Base-by-base conservation (phyloP, 2,113 vertebrate genomes). In the Dicrurus megarhynchus region DNA sequence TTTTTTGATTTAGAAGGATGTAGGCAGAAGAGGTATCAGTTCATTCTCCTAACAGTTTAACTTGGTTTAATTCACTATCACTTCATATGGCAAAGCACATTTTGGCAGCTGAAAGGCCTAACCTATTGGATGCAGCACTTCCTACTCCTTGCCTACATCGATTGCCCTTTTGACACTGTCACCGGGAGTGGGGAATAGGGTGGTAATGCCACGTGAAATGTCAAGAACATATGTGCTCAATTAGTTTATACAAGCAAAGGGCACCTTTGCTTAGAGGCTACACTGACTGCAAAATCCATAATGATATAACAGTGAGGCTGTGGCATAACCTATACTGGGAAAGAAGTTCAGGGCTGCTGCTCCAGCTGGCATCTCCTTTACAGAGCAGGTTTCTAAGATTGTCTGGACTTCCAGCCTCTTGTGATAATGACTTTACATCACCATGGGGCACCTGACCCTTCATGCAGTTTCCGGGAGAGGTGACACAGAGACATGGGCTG, bases 211-310 rank as follows among this genome's bases (percentile, higher is more conserved):
- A 75, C 0, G 13, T 68, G 93, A 96, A 97, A 96, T 96, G 94
- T 94, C 95, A 97, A 87, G 59, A 77, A 87, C 83, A 65, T 61
- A 81, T 39, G 65, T 46, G 55, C 81, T 95, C 64, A 67, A 9
- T 94, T 87, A 82, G 55, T 91, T 94, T 92, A 55, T 59, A 83
- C 84, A 89, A 89, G 87, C 61, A 96, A 97, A 97, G 94, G 91
- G 75, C 80, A 55, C 68, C 63, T 93, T 60, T 90, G 73, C 79
- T 90, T 84, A 78, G 90, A 84, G 80, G 77, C 90, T 92, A 49
- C 7, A 10, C 21, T 57, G 60, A 75, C 55, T 75, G 61, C 27
- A 90, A 96, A 95, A 94, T 73, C 64, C 73, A n/a, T 70, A 37
- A 12, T 17, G 47, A 77, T 69, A 37, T 68, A 81, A 68, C 1